Conservation (phyloP, 2,113 vertebrate species). For the Poecilia latipinna region DNA sequence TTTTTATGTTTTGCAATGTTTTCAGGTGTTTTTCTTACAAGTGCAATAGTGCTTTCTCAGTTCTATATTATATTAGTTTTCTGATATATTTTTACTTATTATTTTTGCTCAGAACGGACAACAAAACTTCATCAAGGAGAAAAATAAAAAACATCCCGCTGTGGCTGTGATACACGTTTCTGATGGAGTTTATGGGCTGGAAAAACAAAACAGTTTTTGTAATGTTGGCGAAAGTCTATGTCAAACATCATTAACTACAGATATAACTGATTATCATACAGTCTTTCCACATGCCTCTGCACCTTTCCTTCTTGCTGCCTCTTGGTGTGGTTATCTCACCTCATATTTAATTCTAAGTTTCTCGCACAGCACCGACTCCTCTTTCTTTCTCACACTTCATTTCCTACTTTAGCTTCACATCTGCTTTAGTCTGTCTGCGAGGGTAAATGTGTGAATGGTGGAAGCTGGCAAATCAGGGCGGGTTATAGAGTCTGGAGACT, state of each 20-base stretch:
- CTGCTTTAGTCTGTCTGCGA: conserved; percentile 22
- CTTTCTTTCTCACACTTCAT: neutral
- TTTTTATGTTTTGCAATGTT: too few relatives aligned
- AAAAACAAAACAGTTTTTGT: neutral
- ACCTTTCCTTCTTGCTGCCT: neutral
- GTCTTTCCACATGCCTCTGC: neutral
- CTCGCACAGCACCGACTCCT: neutral
- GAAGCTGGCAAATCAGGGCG: neutral
- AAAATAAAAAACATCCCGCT: neutral
- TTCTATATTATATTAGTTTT: too few relatives aligned
- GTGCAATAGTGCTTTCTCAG: too few relatives aligned
- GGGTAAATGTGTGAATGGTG: neutral
- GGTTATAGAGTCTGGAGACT: conserved; percentile 15
- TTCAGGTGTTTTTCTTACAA: too few relatives aligned
- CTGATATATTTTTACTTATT: too few relatives aligned
- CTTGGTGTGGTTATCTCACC: conserved; percentile 9
- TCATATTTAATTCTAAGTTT: conserved; percentile 14
- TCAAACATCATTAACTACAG: neutral
- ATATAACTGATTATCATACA: neutral
- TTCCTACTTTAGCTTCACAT: conserved; percentile 15
- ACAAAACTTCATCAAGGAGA: neutral
- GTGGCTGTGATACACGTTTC: neutral
- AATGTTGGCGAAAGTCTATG: neutral
- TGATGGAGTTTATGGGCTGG: neutral
- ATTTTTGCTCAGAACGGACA: too few relatives aligned